phyloP scores from a whole-genome alignment of 1,140 invertebrate species.

The Calephelis nemesis region DNA sequence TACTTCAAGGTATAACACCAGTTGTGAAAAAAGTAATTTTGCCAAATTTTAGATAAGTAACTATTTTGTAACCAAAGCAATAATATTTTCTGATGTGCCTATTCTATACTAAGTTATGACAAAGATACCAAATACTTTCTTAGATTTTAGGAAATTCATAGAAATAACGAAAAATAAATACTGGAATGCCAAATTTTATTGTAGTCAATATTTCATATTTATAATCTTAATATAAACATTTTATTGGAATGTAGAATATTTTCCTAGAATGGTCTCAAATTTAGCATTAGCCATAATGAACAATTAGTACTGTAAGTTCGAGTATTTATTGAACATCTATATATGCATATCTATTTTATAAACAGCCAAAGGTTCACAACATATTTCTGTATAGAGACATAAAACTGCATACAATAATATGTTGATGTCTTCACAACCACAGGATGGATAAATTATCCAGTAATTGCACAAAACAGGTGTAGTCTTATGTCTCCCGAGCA shows the following conservation, averaged over 20 bases:
- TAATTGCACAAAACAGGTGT: no score
- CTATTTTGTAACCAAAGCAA: constrained; percentile 77
- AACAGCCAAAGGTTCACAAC: constrained; percentile 3
- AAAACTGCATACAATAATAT: constrained; percentile 8
- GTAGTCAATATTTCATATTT: constrained; percentile 43
- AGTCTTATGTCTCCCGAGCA: neutral
- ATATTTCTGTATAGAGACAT: neutral
- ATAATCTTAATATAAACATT: constrained; percentile 39
- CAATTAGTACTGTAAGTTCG: constrained; percentile 44
- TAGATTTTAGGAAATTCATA: constrained; percentile 50
- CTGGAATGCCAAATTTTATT: constrained; percentile 42
- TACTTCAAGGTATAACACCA: constrained; percentile 57
- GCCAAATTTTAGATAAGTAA: constrained; percentile 76
- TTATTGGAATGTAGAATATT: constrained; percentile 34
- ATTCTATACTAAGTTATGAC: constrained; percentile 59
- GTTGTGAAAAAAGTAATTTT: constrained; percentile 52
- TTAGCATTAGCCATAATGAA: constrained; percentile 49
- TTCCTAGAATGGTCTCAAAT: constrained; percentile 54
- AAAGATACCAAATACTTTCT: constrained; percentile 64
- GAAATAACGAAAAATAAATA: constrained; percentile 37
- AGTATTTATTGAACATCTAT: constrained; percentile 19
- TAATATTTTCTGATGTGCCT: constrained; percentile 73
- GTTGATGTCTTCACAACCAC: constrained; percentile 1
- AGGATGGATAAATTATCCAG: no score
- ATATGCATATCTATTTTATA: constrained; percentile 10